Evolutionary conservation across 2,888 invertebrate species (phyloP), one percentile per base, ranked within the genome.

Genomic region (Geotrupes spiniger): DNA sequence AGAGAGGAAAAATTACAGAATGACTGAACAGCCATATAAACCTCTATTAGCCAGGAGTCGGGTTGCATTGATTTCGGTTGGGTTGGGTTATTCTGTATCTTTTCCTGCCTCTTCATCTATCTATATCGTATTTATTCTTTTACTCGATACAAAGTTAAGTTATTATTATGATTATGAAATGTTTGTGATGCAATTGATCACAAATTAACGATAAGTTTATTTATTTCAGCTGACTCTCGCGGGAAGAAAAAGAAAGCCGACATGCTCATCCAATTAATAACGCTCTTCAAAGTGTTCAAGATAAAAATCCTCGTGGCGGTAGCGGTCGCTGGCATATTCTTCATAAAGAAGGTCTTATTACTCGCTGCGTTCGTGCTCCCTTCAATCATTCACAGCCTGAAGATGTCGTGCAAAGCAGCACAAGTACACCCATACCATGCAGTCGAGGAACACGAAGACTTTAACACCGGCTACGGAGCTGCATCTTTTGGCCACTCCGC

Each of bases 281-380:
- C 77, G 0, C 66, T 79, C 1, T 64, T 79, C 31, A 76, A 78
- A 1, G 68, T 78, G 0, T 59, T 79, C 57, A 79, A 79, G 66
- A 71, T 75, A 5, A 85, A 85, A 58, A 64, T 83, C 6, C 63
- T 84, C 33, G 69, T 84, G 11, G 70, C 83, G 1, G 81, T 84
- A 0, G 76, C 83, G 4, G 73, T 84, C 1, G 66, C 83, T 4
- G 76, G 79, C 1, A 81, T 84, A 1, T 70, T 84, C 59, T 75
- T 83, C 62, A 82, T 84, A 57, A 85, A 85, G 71, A 85, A 85
- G 58, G 66, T 83, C 5, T 68, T 84, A 10, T 69, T 84, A 1
- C 66, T 82, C 1, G 83, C 77, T 9, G 82, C 82, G 0, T 62
- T 84, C 6, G 68, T 83, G 38, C 62, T 82, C 12, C 83, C 84